Percentiles rank a stretch among this genome's conserved stretches.
phyloP scores from a whole-genome alignment of 2,888 invertebrate genomes.

The Chalcosyrphus nemorum region DNA sequence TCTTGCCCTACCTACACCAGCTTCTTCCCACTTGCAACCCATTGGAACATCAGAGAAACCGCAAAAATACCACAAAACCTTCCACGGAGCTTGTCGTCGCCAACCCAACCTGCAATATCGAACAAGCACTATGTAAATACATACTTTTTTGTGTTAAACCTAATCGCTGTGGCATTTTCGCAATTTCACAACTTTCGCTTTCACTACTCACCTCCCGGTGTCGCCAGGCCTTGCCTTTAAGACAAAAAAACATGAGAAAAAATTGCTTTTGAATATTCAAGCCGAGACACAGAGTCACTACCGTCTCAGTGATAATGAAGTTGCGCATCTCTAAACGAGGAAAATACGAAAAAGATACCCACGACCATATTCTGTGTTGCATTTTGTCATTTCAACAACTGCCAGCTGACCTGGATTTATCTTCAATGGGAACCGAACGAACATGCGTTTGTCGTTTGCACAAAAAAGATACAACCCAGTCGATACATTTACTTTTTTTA shows the following conservation, averaged over 20 bases:
- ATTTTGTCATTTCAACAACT: constrained; percentile 10
- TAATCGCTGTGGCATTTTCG: constrained; percentile 44
- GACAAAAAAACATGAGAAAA: not conserved
- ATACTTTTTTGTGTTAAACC: constrained; percentile 15
- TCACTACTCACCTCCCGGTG: constrained; percentile 36
- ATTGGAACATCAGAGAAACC: not conserved
- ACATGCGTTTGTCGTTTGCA: constrained; percentile 27
- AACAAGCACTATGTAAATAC: not conserved
- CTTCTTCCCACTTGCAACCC: not conserved
- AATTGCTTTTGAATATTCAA: not conserved
- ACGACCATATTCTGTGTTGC: constrained; percentile 8
- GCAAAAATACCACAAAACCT: not conserved
- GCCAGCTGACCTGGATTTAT: constrained; percentile 47
- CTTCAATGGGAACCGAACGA: constrained; percentile 45
- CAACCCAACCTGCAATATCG: not conserved
- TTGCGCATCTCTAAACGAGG: constrained; percentile 22
- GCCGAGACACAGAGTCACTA: constrained; percentile 5
- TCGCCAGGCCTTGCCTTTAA: not conserved
- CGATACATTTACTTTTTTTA: not conserved
- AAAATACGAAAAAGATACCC: not conserved
- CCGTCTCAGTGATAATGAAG: constrained; percentile 41
- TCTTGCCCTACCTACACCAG: not conserved
- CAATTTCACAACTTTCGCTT: constrained; percentile 74
- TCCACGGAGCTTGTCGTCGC: not conserved
- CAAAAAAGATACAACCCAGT: constrained; percentile 11